Percentiles rank a stretch among this genome's conserved stretches.
Conservation (phyloP, 2,113 vertebrate genomes). For the Antigone vipio region DNA sequence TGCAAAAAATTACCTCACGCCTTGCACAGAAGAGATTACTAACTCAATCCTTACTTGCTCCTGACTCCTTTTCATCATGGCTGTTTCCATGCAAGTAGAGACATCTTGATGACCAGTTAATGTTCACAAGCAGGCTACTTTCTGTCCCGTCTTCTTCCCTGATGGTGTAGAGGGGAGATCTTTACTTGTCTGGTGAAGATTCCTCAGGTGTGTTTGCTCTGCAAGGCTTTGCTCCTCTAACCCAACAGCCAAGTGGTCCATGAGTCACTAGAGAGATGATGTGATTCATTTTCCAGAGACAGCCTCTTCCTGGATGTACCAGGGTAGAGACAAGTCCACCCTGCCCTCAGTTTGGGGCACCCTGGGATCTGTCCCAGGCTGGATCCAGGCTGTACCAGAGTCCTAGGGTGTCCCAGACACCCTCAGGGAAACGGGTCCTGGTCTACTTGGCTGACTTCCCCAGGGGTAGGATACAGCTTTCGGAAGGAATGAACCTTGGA, state of each 20-base stretch:
- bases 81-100: neutral
- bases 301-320: neutral
- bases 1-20: neutral
- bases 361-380: neutral
- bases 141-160: neutral
- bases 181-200: neutral
- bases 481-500: neutral
- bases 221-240: neutral
- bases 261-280: neutral
- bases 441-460: neutral
- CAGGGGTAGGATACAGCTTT: neutral
- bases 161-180: neutral
- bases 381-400: neutral
- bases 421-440: neutral
- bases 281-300: neutral
- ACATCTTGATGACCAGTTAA: neutral
- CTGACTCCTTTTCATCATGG: neutral
- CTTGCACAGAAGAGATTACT: neutral
- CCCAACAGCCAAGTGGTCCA: neutral
- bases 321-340: neutral
- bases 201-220: neutral
- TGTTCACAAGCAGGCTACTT: neutral
- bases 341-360: neutral
- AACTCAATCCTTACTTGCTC: neutral
- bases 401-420: neutral